Base-by-base conservation (phyloP, 2,113 vertebrate genomes). In the Bufo gargarizans region DNA sequence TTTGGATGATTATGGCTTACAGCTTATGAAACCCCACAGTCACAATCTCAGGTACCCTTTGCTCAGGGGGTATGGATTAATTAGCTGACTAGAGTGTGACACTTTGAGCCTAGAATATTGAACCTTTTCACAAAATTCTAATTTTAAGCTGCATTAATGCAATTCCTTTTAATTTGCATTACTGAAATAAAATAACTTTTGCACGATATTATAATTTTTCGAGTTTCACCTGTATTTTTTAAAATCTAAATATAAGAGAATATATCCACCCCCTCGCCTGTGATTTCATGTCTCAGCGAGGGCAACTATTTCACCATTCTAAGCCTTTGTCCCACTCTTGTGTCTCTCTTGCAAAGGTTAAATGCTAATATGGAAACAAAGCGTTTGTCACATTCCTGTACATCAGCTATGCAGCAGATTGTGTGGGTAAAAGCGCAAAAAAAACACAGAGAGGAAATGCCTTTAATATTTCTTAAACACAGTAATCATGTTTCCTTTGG, bases 401-500 rank as follows among this genome's bases (percentile, higher is more conserved):
- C 90, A 72, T 89, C 89, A 89, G 58, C 91, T 92, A 71, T 86
- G 79, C 14, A 89, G 79, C 82, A 91, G 77, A 92, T 89, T 90
- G 90, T 91, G 89, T 91, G 90, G 90, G 90, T 92, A 90, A 91
- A 76, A 82, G 90, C 71, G 67, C 90, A 84, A 86, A 89, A 84
- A 84, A 89, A 91, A 90, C 89, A 67, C 83, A 84, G 82, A 91
- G 90, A 91, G 92, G 93, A 93, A 93, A 93, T 93, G 91, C 92
- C 91, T 92, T 49, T 85, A 91, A 92, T 93, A 90, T 89, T 93
- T 93, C 91, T 88, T 89, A 89, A 90, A 86, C 92, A 86, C 74
- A 89, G 90, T 92, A 90, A 93, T 92, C 50, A 13, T 93, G 90
- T 93, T 93, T 93, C 74, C 71, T 89, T 92, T 93, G 90, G 91